A percentile compares a stretch with the other conserved stretches of the same genome.
Evolutionary conservation across 2,113 vertebrate species (phyloP).

Genomic region (Myrmecobius fasciatus): DNA sequence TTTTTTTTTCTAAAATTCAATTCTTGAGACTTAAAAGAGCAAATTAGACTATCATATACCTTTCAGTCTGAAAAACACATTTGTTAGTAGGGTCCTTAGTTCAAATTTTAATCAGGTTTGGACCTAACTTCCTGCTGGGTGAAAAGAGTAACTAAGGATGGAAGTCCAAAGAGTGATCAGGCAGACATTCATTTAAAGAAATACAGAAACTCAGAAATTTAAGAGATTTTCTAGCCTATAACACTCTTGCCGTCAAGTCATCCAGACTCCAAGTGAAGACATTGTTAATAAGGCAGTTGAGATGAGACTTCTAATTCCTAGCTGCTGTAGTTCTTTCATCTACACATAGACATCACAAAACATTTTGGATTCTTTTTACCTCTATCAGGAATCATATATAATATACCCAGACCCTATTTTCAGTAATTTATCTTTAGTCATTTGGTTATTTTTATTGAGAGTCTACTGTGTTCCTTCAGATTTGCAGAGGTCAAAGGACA

Average conservation of each 20-base stretch:
- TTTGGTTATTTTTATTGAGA: neutral
- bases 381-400: neutral
- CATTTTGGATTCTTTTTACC: neutral
- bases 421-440: neutral
- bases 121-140: neutral
- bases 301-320: neutral
- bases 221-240: neutral
- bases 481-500: neutral
- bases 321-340: neutral
- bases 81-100: neutral
- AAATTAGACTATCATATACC: neutral
- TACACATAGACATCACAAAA: neutral
- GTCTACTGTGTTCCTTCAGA: neutral
- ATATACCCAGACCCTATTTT: neutral
- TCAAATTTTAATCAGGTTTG: neutral
- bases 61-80: neutral
- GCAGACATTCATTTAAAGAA: neutral
- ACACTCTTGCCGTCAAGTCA: neutral
- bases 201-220: neutral
- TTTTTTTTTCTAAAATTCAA: too few relatives aligned
- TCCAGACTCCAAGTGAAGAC: neutral
- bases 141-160: neutral
- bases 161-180: neutral
- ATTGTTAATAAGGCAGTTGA: neutral
- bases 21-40: neutral